Percentiles rank a stretch among this genome's conserved stretches.
Conservation (phyloP, 53 echinoderm and acorn worm species). For the Hippasteria phrygiana region DNA sequence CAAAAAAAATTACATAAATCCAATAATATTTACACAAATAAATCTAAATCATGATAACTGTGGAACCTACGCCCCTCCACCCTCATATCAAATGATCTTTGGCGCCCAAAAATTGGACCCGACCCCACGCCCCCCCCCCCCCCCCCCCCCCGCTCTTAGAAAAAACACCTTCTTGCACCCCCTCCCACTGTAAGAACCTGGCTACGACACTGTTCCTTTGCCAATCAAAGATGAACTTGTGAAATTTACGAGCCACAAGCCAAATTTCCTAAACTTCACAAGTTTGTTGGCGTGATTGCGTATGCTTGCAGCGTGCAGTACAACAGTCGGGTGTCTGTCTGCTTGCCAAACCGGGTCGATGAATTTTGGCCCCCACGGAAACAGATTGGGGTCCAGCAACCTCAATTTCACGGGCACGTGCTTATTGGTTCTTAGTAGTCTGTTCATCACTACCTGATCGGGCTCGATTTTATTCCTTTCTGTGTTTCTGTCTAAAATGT, state of each 20-base stretch:
- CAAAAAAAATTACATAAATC: too few species aligned
- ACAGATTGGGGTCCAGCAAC: conserved; percentile 8
- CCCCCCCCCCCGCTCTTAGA: too few species aligned
- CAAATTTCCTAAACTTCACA: background rate
- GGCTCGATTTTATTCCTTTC: background rate
- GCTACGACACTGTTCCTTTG: too few species aligned
- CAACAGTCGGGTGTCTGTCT: background rate
- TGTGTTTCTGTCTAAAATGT: background rate
- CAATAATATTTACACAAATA: too few species aligned
- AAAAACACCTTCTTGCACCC: too few species aligned
- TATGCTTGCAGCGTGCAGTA: background rate
- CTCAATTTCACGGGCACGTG: background rate
- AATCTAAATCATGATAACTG: too few species aligned
- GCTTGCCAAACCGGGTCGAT: background rate
- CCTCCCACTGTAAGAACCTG: too few species aligned
- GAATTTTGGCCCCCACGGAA: conserved; percentile 4
- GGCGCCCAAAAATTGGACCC: too few species aligned
- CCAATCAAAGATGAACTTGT: too few species aligned
- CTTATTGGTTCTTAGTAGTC: background rate
- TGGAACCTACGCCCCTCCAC: too few species aligned
- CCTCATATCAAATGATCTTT: too few species aligned
- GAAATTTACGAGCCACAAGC: background rate
- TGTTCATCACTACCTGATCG: conserved; percentile 34
- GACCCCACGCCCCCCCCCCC: too few species aligned
- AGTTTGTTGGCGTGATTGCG: background rate